Percentiles rank a stretch among this genome's conserved stretches.
These are phyloP conservation scores for Lasioglossum calceatum DNA, from an alignment of 2,888 invertebrate genomes.

Conservation along the genomic window DNA sequence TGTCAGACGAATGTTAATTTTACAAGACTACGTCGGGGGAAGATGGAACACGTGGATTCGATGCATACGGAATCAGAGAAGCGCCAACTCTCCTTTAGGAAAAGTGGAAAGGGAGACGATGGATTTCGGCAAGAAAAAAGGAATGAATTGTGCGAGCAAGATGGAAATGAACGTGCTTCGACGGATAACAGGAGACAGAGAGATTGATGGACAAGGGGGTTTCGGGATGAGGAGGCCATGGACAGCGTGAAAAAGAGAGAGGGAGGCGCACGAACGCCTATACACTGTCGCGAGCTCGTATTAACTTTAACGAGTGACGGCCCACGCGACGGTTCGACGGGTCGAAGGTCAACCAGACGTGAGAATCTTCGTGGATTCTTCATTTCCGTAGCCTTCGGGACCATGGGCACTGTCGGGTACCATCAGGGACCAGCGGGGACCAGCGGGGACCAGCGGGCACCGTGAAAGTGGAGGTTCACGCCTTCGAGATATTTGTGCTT, in stretches of 20 bases:
- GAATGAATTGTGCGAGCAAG: conserved; percentile 11
- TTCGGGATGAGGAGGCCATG: background rate
- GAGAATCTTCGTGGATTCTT: conserved; percentile 78
- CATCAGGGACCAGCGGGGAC: background rate
- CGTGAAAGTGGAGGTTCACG: conserved; percentile 62
- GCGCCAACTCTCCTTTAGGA: background rate
- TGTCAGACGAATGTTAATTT: conserved; percentile 46
- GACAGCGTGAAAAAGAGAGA: background rate
- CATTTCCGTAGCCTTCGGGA: conserved; percentile 69
- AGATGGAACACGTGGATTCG: conserved; percentile 44
- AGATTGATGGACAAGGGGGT: background rate
- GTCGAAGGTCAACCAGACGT: conserved; percentile 81
- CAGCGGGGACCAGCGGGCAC: background rate
- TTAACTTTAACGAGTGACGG: conserved; percentile 80
- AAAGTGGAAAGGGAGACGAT: background rate
- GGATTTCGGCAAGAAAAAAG: conserved; percentile 4
- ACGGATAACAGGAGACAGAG: background rate
- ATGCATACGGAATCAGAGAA: conserved; percentile 47
- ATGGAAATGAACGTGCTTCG: conserved; percentile 13
- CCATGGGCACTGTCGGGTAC: conserved; percentile 25
- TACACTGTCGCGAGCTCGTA: conserved; percentile 75
- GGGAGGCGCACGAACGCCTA: conserved; percentile 45
- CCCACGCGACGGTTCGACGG: conserved; percentile 81
- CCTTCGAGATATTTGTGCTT: conserved; percentile 43
- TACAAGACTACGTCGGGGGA: conserved; percentile 9